Evolutionary conservation across 2,797 vertebrate genomes (phyloP).

Genomic region (Sternotherus odoratus): DNA sequence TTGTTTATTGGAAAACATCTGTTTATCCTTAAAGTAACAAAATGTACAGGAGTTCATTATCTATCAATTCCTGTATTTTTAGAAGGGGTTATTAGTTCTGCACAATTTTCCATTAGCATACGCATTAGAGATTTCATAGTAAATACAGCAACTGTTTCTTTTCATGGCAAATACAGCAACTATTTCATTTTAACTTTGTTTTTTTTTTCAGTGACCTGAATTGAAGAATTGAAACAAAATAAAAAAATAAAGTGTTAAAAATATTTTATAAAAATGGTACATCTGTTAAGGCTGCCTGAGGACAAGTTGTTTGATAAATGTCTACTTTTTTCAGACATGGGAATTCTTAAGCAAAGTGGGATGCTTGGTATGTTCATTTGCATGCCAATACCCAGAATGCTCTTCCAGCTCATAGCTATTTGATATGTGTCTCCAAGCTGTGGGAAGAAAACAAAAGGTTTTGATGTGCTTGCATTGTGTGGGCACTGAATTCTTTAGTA

Average conservation of each 20-base stretch:
- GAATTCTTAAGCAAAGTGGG: conserved; percentile 64
- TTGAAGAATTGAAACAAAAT: neutral
- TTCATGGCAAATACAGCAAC: neutral
- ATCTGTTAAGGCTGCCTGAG: conserved; percentile 21
- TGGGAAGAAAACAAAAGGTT: conserved; percentile 27
- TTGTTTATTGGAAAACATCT: conserved; percentile 1
- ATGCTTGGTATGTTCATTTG: conserved; percentile 65
- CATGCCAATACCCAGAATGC: conserved; percentile 70
- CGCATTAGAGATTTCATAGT: neutral
- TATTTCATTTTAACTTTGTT: neutral
- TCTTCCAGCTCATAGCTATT: conserved; percentile 70
- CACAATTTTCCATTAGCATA: neutral
- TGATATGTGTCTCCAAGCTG: conserved; percentile 65
- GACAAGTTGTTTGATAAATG: conserved; percentile 3
- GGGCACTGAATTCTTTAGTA: conserved; percentile 48
- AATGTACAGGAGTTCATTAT: neutral
- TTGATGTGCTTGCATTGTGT: conserved; percentile 34
- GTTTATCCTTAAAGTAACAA: neutral
- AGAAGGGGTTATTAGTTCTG: neutral
- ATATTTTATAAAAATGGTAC: neutral
- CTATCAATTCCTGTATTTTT: neutral
- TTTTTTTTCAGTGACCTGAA: neutral
- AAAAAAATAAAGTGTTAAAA: neutral
- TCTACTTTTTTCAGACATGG: conserved; percentile 45
- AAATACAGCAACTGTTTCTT: neutral